These are phyloP conservation scores for Tapera naevia DNA, from an alignment of 2,797 vertebrate genomes.

Conservation along the genomic window DNA sequence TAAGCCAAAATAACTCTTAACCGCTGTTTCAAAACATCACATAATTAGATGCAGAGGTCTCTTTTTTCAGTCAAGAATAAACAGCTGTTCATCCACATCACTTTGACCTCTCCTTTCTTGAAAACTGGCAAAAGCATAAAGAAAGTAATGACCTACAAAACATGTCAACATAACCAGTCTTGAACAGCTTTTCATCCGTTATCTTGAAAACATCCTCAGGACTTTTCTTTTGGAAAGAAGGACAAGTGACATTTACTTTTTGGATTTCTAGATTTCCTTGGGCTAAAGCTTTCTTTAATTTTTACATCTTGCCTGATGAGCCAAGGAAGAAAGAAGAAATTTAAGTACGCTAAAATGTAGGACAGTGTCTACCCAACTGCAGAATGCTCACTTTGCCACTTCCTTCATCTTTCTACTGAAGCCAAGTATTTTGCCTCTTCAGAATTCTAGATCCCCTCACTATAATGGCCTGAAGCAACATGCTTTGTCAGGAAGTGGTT, in stretches of 20 bases:
- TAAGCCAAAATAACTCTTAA: neutral
- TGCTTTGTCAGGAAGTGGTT: rapidly evolving
- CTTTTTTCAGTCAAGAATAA: neutral
- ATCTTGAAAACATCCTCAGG: neutral
- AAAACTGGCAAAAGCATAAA: neutral
- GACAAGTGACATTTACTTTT: neutral
- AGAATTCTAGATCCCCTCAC: neutral
- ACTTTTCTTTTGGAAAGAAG: neutral
- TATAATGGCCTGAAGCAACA: neutral
- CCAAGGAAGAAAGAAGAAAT: neutral
- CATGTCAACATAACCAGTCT: neutral
- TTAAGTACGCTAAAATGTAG: neutral
- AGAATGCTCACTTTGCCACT: neutral
- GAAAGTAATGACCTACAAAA: neutral
- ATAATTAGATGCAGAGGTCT: neutral
- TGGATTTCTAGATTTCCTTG: neutral
- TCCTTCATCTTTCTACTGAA: neutral
- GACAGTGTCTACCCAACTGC: neutral
- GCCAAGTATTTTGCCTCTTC: neutral
- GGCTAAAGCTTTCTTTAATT: neutral
- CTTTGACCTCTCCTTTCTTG: neutral
- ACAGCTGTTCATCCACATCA: neutral
- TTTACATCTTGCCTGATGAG: neutral
- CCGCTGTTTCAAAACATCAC: neutral
- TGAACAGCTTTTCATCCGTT: neutral